These are phyloP conservation scores for Lagria hirta DNA, from an alignment of 2,888 invertebrate species.

Conservation along the genomic window DNA sequence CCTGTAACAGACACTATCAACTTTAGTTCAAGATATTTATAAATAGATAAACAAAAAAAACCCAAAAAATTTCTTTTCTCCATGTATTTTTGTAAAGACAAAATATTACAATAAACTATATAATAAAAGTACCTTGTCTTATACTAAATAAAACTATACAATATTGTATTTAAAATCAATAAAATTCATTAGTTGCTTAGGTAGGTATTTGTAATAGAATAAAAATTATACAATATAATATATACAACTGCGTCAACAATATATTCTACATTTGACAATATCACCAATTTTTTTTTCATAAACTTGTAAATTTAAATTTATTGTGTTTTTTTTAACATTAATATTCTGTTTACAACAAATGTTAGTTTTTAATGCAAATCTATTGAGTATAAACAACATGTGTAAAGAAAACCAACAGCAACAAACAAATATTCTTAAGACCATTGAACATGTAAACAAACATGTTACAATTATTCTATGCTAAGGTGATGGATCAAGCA, in stretches of 20 bases:
- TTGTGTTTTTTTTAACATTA: slow-evolving; percentile 21
- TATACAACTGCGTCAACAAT: slow-evolving; percentile 41
- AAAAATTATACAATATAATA: slow-evolving; percentile 44
- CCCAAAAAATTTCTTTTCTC: slow-evolving; percentile 31
- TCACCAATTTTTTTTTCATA: slow-evolving; percentile 37
- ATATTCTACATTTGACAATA: slow-evolving; percentile 40
- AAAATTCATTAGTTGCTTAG: slow-evolving; percentile 41
- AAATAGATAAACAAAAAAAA: too few species aligned
- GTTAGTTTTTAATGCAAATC: slow-evolving; percentile 20
- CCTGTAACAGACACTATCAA: too few species aligned
- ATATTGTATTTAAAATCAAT: slow-evolving; percentile 44
- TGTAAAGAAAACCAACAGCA: slow-evolving; percentile 23
- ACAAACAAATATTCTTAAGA: slow-evolving; percentile 32
- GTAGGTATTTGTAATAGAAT: slow-evolving; percentile 43
- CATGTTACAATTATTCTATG: slow-evolving; percentile 30
- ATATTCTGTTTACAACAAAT: slow-evolving; percentile 26
- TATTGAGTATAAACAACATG: slow-evolving; percentile 24
- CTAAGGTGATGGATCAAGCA: slow-evolving; percentile 39
- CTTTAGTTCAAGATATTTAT: too few species aligned
- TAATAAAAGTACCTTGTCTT: slow-evolving; percentile 49
- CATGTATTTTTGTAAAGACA: slow-evolving; percentile 47
- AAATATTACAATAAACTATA: slow-evolving; percentile 51
- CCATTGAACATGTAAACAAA: slow-evolving; percentile 38
- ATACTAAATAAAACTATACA: slow-evolving; percentile 50
- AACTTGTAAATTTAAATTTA: slow-evolving; percentile 17